phyloP scores from a whole-genome alignment of 2,888 invertebrate genomes.

The Brachyptera risi region DNA sequence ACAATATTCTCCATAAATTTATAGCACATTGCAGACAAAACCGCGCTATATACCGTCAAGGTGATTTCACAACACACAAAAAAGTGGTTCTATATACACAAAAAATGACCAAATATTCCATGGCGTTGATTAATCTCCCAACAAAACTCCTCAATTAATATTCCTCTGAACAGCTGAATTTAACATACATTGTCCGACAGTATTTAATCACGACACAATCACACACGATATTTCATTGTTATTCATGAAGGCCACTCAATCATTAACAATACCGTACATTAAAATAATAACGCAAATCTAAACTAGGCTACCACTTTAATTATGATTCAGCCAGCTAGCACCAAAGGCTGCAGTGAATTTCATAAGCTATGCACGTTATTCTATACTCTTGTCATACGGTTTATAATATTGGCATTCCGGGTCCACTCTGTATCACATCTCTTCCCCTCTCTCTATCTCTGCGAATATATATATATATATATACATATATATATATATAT shows the following conservation, averaged over 20 bases:
- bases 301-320: neutral
- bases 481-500: no score
- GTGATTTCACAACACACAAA: no score
- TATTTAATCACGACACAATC: neutral
- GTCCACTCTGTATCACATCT: no score
- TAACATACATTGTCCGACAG: neutral
- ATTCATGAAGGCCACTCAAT: neutral
- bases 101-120: no score
- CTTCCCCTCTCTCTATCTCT: no score
- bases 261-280: neutral
- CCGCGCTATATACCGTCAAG: no score
- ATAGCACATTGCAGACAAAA: no score
- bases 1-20: no score
- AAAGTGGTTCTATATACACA: no score
- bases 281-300: slow-evolving; percentile 6
- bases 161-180: neutral
- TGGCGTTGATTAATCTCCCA: no score
- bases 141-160: no score
- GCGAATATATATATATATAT: no score
- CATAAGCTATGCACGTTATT: neutral
- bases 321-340: neutral
- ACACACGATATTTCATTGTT: neutral
- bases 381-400: neutral
- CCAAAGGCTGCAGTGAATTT: neutral
- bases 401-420: slow-evolving; percentile 9